Evolutionary conservation across 1,140 invertebrate genomes (phyloP), one percentile per base, ranked within the genome.

Genomic region (Zophobas atratus): DNA sequence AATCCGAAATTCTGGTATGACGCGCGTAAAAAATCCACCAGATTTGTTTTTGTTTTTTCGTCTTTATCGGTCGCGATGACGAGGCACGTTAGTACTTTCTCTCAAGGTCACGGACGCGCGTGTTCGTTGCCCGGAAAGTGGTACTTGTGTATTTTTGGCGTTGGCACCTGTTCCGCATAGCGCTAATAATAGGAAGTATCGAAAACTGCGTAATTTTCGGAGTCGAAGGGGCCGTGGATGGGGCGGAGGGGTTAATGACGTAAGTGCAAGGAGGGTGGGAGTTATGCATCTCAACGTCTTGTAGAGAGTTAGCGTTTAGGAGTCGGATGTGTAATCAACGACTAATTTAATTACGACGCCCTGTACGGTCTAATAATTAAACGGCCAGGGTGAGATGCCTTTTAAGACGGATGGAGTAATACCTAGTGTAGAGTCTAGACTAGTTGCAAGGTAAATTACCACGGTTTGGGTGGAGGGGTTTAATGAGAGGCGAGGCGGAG

Each of bases 261-360:
- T 41, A 41, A 63, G 57, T 38, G 35, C 8, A 6, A 51, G 8
- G 53, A 34, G 20, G 60, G 60, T 36, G 60, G 39, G n/a, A 67
- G 39, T 67, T 67, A 67, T 67, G 60, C 60, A 67, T 36, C 60
- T 43, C 60, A 43, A 67, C 60, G 43, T 67, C 60, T 67, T 41
- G 71, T 38, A 73, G 49, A 55, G 70, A 72, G 55, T 73, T 55
- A 53, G 41, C 71, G 49, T 73, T 56, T 20, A 20, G 56, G 49
- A 73, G 71, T 73, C 71, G 55, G 55, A 72, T 72, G 51, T 72
- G 51, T 55, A 72, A 73, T 73, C 71, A 73, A 73, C 49, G 55
- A 73, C 49, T 73, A 73, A 73, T 73, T 73, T 73, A 46, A 73
- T 73, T 73, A 73, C 32, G 33, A 49, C 71, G 35, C 48, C 48